A percentile compares a stretch with the other conserved stretches of the same genome.
Conservation (phyloP, 2,113 vertebrate genomes). For the chimpanzee (Pan troglodytes) region NHGRI_mPanTro3-v2.1_pri NC_072414.2:92715001-92715500, state of each 20-base stretch:
- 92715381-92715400: background rate
- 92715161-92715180: fast-evolving
- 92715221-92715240: background rate
- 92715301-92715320: fast-evolving
- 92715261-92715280: fast-evolving
- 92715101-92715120: background rate
- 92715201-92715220: background rate
- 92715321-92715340: no score
- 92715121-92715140: fast-evolving
- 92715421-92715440: background rate
- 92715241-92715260: background rate
- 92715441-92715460: background rate
- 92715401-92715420: background rate
- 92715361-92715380: background rate
- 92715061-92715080: conserved; percentile 68
- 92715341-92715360: fast-evolving
- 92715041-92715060: conserved; percentile 79
- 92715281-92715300: background rate
- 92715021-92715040: conserved; percentile 77
- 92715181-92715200: background rate
- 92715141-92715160: background rate
- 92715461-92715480: background rate
- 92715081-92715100: conserved; percentile 25
- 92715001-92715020: conserved; percentile 78
- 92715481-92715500: background rate